Evolutionary conservation across 1,140 invertebrate species (phyloP).

Genomic region (Subanguina moxae): DNA sequence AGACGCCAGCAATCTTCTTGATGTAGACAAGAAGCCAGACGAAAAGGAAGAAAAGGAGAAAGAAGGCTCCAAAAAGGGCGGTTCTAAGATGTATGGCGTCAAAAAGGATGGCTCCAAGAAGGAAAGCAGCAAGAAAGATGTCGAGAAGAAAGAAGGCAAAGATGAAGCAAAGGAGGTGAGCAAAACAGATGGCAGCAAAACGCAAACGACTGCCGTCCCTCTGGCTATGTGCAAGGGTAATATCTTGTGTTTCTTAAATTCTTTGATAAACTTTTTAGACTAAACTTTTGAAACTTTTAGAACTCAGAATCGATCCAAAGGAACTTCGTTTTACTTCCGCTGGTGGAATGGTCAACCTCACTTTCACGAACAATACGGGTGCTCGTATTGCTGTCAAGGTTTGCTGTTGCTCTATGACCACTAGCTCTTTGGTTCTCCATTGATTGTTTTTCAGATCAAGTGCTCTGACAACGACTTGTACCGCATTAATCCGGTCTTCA

Average conservation of each 20-base stretch:
- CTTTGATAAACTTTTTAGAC: not conserved
- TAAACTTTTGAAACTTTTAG: not conserved
- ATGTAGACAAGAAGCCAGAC: too few relatives aligned
- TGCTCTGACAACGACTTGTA: slow-evolving; percentile 46
- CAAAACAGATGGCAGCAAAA: not conserved
- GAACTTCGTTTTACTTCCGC: slow-evolving; percentile 23
- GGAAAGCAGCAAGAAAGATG: not conserved
- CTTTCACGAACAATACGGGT: slow-evolving; percentile 28
- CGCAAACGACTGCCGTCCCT: slow-evolving; percentile 4
- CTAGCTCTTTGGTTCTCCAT: too few relatives aligned
- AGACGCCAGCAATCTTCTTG: too few relatives aligned
- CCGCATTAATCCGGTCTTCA: slow-evolving; percentile 37
- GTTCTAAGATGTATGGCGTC: slow-evolving; percentile 5
- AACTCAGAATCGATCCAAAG: slow-evolving; percentile 15
- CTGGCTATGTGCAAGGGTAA: not conserved
- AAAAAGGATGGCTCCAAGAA: slow-evolving; percentile 19
- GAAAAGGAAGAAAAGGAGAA: not conserved
- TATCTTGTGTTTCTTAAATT: not conserved
- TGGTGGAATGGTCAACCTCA: slow-evolving; percentile 26
- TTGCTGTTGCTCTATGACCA: too few relatives aligned
- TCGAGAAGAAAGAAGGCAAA: slow-evolving; percentile 13
- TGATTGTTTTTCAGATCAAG: slow-evolving; percentile 13
- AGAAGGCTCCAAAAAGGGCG: slow-evolving; percentile 9
- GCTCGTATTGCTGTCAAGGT: slow-evolving; percentile 44
- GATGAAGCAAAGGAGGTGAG: not conserved